phyloP scores from a whole-genome alignment of 2,888 invertebrate species.

The Mantis religiosa region DNA sequence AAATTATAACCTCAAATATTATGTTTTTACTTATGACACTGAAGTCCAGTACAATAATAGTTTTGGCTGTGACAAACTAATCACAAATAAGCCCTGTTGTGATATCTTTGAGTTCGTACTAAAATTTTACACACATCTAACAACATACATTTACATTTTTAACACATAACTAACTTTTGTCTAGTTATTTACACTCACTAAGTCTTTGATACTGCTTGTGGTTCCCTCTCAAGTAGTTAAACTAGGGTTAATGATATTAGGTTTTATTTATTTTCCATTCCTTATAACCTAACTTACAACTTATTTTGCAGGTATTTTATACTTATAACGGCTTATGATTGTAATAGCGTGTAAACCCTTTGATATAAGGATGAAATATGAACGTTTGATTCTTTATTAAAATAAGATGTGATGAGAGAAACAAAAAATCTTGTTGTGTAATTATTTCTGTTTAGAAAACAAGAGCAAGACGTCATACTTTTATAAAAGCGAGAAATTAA shows the following conservation, averaged over 20 bases:
- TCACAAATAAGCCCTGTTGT: not conserved
- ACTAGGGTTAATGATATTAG: not conserved
- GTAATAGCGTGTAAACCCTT: not conserved
- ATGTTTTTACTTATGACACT: too few relatives aligned
- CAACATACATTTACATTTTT: not conserved
- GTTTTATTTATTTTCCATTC: not conserved
- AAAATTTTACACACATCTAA: not conserved
- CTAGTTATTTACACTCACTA: not conserved
- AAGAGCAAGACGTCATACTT: too few relatives aligned
- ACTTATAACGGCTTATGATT: not conserved
- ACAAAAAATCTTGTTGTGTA: too few relatives aligned
- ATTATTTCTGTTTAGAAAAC: too few relatives aligned
- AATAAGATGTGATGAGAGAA: not conserved
- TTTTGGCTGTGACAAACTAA: too few relatives aligned
- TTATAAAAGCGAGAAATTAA: too few relatives aligned
- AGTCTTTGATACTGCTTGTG: not conserved
- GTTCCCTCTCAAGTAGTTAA: not conserved
- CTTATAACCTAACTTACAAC: not conserved
- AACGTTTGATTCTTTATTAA: too few relatives aligned
- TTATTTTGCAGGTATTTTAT: not conserved
- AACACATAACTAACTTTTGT: not conserved
- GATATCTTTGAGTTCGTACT: not conserved
- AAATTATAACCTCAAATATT: too few relatives aligned
- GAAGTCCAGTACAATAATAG: too few relatives aligned
- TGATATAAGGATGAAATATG: not conserved